phyloP scores from a whole-genome alignment of 2,113 vertebrate genomes.

The Motacilla alba region DNA sequence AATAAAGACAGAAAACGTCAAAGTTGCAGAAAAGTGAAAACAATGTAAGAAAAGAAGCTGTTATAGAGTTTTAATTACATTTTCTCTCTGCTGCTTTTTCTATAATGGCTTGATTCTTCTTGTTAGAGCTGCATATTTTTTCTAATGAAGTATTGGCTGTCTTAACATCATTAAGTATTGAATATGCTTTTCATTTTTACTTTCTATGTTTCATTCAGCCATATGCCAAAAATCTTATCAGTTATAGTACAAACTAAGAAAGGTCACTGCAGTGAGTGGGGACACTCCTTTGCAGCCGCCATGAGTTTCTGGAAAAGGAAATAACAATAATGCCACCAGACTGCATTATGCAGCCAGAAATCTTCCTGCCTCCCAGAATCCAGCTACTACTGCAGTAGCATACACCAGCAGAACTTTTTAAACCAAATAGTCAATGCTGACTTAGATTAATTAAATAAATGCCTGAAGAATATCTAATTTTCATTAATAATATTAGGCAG shows the following conservation, averaged over 20 bases:
- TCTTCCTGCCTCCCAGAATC: not conserved
- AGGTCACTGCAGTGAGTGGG: not conserved
- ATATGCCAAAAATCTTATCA: not conserved
- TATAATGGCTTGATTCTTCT: not conserved
- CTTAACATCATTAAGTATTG: not conserved
- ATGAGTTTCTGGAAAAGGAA: not conserved
- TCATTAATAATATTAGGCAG: not conserved
- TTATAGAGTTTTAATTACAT: slow-evolving; percentile 7
- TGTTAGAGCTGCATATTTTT: not conserved
- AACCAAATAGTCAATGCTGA: not conserved
- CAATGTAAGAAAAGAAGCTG: not conserved
- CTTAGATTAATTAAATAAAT: not conserved
- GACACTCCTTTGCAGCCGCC: not conserved
- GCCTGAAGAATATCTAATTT: not conserved
- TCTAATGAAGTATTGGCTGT: not conserved
- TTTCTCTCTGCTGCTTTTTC: not conserved
- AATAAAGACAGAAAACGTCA: not conserved
- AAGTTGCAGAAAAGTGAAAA: slow-evolving; percentile 2
- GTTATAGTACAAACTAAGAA: not conserved
- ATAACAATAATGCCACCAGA: too few species aligned
- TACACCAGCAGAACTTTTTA: not conserved
- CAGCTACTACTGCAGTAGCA: not conserved
- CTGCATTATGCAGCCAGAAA: not conserved
- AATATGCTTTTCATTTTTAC: slow-evolving; percentile 4
- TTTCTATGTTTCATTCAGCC: not conserved